Base-by-base conservation (phyloP, 1,140 invertebrate genomes). In the Meloidogyne floridensis region DNA sequence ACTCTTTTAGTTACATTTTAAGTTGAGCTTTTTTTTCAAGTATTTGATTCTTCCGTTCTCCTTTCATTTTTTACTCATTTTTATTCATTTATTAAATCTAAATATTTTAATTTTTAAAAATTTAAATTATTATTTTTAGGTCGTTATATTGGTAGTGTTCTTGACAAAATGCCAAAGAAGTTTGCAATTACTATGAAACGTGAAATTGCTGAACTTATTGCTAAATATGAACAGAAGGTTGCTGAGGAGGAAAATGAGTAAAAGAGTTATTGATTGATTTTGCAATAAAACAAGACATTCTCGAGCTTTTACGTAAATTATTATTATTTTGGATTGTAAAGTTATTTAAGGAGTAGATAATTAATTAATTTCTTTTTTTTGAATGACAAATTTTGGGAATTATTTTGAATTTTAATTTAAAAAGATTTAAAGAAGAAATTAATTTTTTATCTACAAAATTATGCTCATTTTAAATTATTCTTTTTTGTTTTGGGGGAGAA, bases 161-260 rank as follows among this genome's bases (percentile, higher is more conserved):
- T 65, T n/a, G 59, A 65, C 15, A 65, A 65, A n/a, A 65, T 65
- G 59, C 59, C 59, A 65, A 65, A 65, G 59, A 65, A 65, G 10
- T n/a, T 65, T 15, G n/a, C 59, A 8, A 65, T 65, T 65, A 5
- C 59, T 65, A n/a, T 65, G 59, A 65, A 65, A 65, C 59, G 59
- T 65, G 59, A 65, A n/a, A 65, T 65, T 65, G 59, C 59, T 65
- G 59, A 65, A 11, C 7, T 65, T 5, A 65, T 65, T 65, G 59
- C 59, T 65, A 65, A 65, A 65, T 65, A 65, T 65, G 59, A 65
- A 65, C 59, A 65, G 59, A 15, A 18, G 7, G 59, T 65, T 65
- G 59, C 15, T 65, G 59, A 65, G 15, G 15, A 65, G 59, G 10
- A 65, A 6, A 5, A n/a, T 65, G 11, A 15, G 56, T n/a, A 32